phyloP scores from a whole-genome alignment of 1,140 invertebrate genomes.

The Dryas iulia region DNA sequence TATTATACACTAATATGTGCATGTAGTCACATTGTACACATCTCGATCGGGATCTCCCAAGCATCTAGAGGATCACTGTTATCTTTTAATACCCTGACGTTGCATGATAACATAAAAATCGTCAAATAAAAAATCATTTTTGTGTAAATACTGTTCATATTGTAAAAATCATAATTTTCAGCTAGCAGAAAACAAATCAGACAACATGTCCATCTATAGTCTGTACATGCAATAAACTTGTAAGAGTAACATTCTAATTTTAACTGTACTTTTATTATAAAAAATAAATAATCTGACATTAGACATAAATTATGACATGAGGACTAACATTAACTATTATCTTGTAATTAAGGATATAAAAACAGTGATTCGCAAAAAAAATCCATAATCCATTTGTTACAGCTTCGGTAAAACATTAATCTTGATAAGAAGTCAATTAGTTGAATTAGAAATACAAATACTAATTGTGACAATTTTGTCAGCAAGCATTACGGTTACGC shows the following conservation, averaged over 20 bases:
- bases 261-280: slow-evolving; percentile 6
- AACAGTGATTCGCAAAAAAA: slow-evolving; percentile 10
- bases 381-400: slow-evolving; percentile 11
- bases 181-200: no score
- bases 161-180: no score
- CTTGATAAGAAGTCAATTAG: slow-evolving; percentile 40
- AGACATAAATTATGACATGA: neutral
- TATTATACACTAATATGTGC: no score
- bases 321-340: neutral
- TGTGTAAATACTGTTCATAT: no score
- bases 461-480: slow-evolving; percentile 51
- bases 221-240: no score
- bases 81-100: no score
- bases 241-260: neutral
- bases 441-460: slow-evolving; percentile 39
- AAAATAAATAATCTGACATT: slow-evolving; percentile 4
- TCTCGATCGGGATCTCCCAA: no score
- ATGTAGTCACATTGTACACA: no score
- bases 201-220: neutral
- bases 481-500: slow-evolving; percentile 52
- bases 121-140: no score
- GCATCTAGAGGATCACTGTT: no score
- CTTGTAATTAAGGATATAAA: neutral
- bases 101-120: no score
- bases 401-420: slow-evolving; percentile 30